Evolutionary conservation across 1,140 invertebrate genomes (phyloP).

Genomic region (Paramacrobiotus metropolitanus): DNA sequence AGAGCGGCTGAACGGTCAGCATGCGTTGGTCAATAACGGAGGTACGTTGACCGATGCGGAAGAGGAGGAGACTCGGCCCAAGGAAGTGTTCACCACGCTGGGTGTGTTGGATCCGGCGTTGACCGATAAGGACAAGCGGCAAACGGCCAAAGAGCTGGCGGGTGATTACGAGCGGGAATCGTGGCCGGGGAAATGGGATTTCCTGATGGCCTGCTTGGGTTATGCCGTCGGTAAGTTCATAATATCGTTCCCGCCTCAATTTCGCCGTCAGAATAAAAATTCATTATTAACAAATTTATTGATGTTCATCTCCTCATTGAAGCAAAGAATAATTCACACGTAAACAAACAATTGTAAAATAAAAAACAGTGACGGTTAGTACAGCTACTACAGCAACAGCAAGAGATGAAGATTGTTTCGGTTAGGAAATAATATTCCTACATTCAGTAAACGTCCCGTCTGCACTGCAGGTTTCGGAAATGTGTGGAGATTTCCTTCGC

Average conservation of each 20-base stretch:
- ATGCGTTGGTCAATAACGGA: not conserved
- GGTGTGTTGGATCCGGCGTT: not conserved
- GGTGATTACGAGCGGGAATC: slow-evolving; percentile 48
- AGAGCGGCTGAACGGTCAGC: not conserved
- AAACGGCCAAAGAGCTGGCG: slow-evolving; percentile 18
- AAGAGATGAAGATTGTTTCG: not conserved
- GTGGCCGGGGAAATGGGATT: slow-evolving; percentile 28
- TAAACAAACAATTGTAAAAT: not conserved
- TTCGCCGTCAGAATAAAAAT: not conserved
- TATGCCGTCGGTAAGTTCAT: slow-evolving; percentile 24
- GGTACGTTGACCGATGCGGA: not conserved
- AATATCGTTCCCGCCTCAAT: not conserved
- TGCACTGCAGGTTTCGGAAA: slow-evolving; percentile 25
- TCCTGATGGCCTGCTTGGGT: slow-evolving; percentile 27
- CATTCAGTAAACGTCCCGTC: slow-evolving; percentile 10
- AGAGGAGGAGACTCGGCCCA: not conserved
- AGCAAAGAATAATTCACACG: too few relatives aligned
- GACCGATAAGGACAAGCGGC: not conserved
- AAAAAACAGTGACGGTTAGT: not conserved
- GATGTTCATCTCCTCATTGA: not conserved
- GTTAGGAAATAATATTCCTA: not conserved
- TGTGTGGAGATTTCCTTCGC: slow-evolving; percentile 32
- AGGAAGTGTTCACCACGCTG: not conserved
- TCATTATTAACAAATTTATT: not conserved
- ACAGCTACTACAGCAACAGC: not conserved